Base-by-base conservation (phyloP, 92 coral and sea anemone species). In the Palythoa grandis region DNA sequence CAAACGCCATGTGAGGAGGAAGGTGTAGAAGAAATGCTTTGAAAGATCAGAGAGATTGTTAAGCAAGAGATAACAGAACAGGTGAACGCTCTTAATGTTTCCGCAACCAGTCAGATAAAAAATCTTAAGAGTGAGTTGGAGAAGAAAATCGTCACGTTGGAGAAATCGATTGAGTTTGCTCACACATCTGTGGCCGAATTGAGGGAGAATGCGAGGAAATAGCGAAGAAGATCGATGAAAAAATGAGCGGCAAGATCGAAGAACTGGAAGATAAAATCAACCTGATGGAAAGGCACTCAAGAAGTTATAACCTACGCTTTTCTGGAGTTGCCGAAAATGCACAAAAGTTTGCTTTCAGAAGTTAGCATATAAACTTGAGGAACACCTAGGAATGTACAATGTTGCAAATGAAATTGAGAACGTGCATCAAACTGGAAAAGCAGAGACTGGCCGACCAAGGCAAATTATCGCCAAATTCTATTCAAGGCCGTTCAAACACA, bases 71-170 rank as follows among this genome's bases (percentile, higher is more conserved):
- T 78, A 60, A 78, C 83, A 17, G 83, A 58, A 20, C 57, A 78
- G 35, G 83, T 78, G 11, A 78, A 78, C 22, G 72, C 52, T 38
- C 83, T 61, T 63, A n/a, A 58, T 8, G 83, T 29, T 63, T 78
- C 83, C 14, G 54, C 60, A 58, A 16, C 83, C 14, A 78, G 53
- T 63, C 71, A 78, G 83, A 78, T 78, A 58, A 78, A 78, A 78
- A 72, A 61, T 38, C 83, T 78, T 35, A 78, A 78, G 71, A 78
- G 71, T 63, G 83, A 78, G 83, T 78, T 78, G 83, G 54, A 78
- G 54, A 60, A 60, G 56, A 60, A 78, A 60, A 77, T 77, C 23
- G 50, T 39, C 23, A 77, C 82, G 68, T 66, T 77, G 50, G 82
- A 57, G 82, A 77, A 77, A 57, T 77, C 29, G 68, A 77, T 77